These are phyloP conservation scores for Cephalopholis sonnerati DNA, from an alignment of 2,113 vertebrate genomes.

Conservation along the genomic window DNA sequence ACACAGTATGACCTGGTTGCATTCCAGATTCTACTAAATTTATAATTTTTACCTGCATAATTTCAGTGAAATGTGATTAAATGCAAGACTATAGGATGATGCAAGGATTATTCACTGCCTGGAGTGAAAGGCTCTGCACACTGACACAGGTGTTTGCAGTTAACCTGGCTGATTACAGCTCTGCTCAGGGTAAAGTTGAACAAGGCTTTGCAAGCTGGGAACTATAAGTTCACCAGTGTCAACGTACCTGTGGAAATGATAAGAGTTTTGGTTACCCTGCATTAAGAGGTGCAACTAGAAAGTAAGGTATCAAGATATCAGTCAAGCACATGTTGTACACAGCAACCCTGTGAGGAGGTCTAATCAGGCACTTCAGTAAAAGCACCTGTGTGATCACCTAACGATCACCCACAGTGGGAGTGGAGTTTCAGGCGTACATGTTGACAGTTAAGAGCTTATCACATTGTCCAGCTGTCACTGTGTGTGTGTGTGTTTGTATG, in stretches of 20 bases:
- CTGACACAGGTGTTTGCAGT: too few relatives aligned
- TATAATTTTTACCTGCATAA: not conserved
- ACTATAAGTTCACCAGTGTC: too few relatives aligned
- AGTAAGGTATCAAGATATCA: not conserved
- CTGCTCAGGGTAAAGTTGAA: too few relatives aligned
- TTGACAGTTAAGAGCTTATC: slow-evolving; percentile 1
- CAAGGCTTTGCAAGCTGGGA: too few relatives aligned
- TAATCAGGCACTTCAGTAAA: not conserved
- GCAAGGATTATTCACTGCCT: not conserved
- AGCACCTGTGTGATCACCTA: too few relatives aligned
- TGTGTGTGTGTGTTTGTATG: not conserved
- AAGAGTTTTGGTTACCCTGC: too few relatives aligned
- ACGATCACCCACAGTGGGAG: too few relatives aligned
- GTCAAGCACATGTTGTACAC: not conserved
- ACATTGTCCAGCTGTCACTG: slow-evolving; percentile 28
- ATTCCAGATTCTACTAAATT: not conserved
- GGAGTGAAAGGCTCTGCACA: too few relatives aligned
- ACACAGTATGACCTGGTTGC: not conserved
- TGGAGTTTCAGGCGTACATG: not conserved
- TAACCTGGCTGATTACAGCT: too few relatives aligned
- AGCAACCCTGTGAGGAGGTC: not conserved
- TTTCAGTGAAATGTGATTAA: not conserved
- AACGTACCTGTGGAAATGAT: too few relatives aligned
- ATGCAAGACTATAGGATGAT: not conserved
- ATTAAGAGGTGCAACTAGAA: not conserved